These are phyloP conservation scores for Oscheius sp. DNA, from an alignment of 2,888 invertebrate genomes.

Conservation along the genomic window DNA sequence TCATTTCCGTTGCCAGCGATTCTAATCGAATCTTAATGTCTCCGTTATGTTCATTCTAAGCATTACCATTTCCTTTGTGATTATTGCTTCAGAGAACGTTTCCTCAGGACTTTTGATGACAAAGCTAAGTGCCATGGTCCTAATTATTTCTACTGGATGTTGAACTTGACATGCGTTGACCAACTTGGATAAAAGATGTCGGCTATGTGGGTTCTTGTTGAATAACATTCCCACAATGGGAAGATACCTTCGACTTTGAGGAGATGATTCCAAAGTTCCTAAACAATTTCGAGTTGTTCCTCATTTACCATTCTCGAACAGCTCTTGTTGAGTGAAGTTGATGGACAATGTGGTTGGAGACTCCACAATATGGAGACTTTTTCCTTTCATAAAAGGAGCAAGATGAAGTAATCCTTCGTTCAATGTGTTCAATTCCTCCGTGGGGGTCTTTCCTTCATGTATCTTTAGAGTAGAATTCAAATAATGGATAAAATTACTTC, in stretches of 20 bases:
- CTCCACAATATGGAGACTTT: neutral
- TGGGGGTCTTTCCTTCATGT: neutral
- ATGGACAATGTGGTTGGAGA: neutral
- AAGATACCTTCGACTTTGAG: neutral
- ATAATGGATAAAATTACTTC: neutral
- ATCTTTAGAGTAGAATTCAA: neutral
- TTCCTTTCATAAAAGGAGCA: slow-evolving; percentile 2
- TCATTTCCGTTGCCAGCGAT: neutral
- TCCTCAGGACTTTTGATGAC: neutral
- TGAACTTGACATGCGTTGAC: neutral
- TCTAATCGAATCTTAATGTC: neutral
- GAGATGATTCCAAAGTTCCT: neutral
- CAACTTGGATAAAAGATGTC: neutral
- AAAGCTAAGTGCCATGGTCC: neutral
- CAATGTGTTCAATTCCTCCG: neutral
- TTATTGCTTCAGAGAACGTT: neutral
- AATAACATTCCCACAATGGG: neutral
- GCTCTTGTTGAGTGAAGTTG: neutral
- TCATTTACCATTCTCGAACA: neutral
- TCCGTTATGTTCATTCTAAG: neutral
- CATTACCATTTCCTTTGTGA: neutral
- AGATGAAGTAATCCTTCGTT: neutral
- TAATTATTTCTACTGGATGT: neutral
- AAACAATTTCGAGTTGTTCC: too few species aligned
- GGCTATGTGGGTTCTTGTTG: neutral